Percentiles rank a stretch among this genome's conserved stretches.
Conservation (phyloP, 2,113 vertebrate species). For the Scytalopus superciliaris region DNA sequence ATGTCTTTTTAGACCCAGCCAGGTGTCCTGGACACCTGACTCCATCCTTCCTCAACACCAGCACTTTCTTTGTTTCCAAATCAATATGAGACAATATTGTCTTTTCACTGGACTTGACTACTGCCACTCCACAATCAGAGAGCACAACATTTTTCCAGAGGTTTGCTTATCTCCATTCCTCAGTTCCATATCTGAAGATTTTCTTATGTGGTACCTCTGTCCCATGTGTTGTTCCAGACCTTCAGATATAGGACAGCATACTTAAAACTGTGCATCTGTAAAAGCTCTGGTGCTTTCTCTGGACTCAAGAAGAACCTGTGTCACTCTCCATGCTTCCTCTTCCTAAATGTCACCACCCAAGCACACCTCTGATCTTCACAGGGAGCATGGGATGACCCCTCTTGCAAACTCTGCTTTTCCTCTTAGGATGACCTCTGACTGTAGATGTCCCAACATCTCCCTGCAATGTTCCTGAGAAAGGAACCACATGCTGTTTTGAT, state of each 20-base stretch:
- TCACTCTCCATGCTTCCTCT: background rate
- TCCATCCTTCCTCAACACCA: background rate
- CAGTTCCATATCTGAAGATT: background rate
- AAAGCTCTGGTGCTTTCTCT: background rate
- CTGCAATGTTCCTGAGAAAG: background rate
- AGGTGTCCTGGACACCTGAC: background rate
- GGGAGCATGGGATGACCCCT: background rate
- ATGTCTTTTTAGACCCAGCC: background rate
- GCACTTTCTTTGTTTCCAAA: background rate
- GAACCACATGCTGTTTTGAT: background rate
- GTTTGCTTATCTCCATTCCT: background rate
- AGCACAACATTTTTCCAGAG: background rate
- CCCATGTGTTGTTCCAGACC: background rate
- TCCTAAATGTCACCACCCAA: background rate
- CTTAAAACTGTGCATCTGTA: background rate
- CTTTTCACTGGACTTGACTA: background rate
- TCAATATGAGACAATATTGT: background rate
- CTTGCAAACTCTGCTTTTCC: background rate
- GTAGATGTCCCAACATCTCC: background rate
- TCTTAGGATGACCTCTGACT: background rate
- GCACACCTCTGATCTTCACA: background rate
- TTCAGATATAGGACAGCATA: background rate
- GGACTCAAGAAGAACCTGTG: background rate
- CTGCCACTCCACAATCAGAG: background rate
- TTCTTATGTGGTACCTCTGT: background rate